phyloP scores from a whole-genome alignment of 1,140 invertebrate genomes.

The Triops longicaudatus region DNA sequence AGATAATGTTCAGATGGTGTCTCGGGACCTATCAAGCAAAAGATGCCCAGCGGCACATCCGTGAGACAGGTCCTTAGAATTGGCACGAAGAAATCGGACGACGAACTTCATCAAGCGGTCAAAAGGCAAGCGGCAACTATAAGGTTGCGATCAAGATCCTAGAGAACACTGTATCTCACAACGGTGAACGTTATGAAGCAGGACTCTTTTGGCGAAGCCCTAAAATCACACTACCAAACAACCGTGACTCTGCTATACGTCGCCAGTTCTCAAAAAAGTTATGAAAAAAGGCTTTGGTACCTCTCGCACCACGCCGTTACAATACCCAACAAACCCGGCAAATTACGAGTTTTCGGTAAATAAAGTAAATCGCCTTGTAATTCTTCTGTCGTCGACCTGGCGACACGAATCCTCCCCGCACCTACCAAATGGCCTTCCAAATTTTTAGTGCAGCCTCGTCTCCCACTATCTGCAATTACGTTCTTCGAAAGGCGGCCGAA shows the following conservation, averaged over 20 bases:
- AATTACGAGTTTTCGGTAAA: conserved; percentile 29
- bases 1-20: conserved; percentile 13
- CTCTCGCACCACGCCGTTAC: conserved; percentile 20
- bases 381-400: conserved; percentile 26
- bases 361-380: neutral
- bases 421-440: conserved; percentile 24
- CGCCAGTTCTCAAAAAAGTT: neutral
- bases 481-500: conserved; percentile 21
- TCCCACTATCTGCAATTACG: conserved; percentile 24
- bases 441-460: conserved; percentile 29
- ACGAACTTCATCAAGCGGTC: conserved; percentile 19
- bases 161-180: conserved; percentile 16
- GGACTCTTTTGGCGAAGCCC: conserved; percentile 28
- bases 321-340: conserved; percentile 32
- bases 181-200: conserved; percentile 26
- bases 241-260: neutral
- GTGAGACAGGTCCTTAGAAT: neutral
- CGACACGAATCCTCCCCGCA: conserved; percentile 11
- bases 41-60: neutral
- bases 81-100: neutral
- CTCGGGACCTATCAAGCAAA: neutral
- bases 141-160: conserved; percentile 20
- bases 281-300: conserved; percentile 30
- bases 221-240: conserved; percentile 23
- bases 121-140: no score